Evolutionary conservation across 2,113 vertebrate genomes (phyloP).

Genomic region (Notiomystis cincta): DNA sequence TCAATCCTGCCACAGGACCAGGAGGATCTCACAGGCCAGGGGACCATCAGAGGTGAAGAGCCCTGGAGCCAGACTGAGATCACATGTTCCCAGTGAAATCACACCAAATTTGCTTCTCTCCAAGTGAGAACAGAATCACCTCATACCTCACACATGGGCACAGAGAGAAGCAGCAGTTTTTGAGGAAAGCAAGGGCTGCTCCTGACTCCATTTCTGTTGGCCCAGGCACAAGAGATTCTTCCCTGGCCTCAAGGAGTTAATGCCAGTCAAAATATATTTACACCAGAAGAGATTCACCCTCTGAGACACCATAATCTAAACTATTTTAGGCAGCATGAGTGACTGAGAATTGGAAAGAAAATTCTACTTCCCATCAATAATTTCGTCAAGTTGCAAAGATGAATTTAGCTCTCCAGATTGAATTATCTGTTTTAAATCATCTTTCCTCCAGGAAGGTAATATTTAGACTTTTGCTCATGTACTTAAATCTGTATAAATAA

Average conservation of each 20-base stretch:
- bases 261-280: neutral
- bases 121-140: neutral
- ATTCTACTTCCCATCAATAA: neutral
- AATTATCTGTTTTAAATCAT: conserved; percentile 33
- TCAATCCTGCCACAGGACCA: neutral
- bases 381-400: neutral
- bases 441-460: conserved; percentile 5
- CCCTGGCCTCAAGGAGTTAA: neutral
- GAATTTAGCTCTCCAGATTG: conserved; percentile 16
- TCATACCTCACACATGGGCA: neutral
- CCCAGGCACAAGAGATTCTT: neutral
- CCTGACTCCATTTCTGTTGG: neutral
- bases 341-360: neutral
- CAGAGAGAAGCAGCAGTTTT: neutral
- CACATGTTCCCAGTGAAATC: neutral
- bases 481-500: neutral
- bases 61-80: neutral
- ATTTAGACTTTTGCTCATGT: neutral
- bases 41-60: neutral
- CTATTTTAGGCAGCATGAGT: neutral
- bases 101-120: neutral
- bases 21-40: neutral
- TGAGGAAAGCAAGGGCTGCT: neutral
- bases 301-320: neutral
- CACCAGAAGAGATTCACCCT: neutral